Evolutionary conservation across 2,797 vertebrate species (phyloP), one percentile per base, ranked within the genome.

Genomic region (Sebastes melanostomus): DNA sequence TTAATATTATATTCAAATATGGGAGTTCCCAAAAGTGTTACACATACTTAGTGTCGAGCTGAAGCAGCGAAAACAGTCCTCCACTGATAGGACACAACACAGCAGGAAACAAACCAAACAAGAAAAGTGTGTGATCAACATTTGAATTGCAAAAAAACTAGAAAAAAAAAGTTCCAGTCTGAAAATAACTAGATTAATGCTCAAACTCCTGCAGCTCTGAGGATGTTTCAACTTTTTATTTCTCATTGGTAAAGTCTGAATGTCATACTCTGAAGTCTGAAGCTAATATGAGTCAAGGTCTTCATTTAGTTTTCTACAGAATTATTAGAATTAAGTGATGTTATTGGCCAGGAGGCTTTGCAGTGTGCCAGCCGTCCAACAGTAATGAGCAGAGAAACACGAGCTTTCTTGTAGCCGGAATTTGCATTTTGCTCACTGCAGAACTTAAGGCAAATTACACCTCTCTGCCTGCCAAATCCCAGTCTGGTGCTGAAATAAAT

Each of bases 341-440:
- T 79, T 67, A 75, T 61, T 86, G 87, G 81, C 80, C 62, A 24
- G 52, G 52, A 85, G 60, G 72, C 79, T 76, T 54, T 55, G 32
- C 75, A 16, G 11, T 27, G 67, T 78, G 76, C 71, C 58, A 60
- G 72, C 52, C 52, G 22, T 81, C 73, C 61, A 18, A 30, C 72
- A 24, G 66, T 83, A 86, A 88, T 78, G 72, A 89, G 74, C 58
- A 34, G 13, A 80, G 68, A 63, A 79, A 88, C 77, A 70, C 1
- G 46, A 13, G 24, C 80, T 82, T 66, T 61, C 42, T 75, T 62
- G 73, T 67, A 50, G 77, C 67, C 46, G 14, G 25, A 81, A 90
- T 86, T 86, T 65, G 61, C 66, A 86, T 87, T 88, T 89, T 56
- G 50, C 79, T 88, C 79, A 34, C 55, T 77, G 76, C 77, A 78